phyloP scores from a whole-genome alignment of 2,797 vertebrate genomes.

The Enteromius thamalakanensis region DNA sequence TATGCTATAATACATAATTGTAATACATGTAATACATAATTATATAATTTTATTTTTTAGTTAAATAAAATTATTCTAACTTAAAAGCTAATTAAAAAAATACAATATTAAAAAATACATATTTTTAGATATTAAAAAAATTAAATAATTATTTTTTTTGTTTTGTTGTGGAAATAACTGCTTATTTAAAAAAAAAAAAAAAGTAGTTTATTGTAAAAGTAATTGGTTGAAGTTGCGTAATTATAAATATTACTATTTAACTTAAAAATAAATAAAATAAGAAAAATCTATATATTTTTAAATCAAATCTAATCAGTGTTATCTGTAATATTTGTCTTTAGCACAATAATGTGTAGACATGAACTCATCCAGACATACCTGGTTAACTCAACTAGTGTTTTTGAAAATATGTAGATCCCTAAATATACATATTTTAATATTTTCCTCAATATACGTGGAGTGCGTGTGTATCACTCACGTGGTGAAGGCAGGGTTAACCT shows the following conservation, averaged over 20 bases:
- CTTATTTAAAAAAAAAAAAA: neutral
- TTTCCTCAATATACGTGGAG: neutral
- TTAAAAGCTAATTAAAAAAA: neutral
- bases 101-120: neutral
- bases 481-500: conserved; percentile 87
- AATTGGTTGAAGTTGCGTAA: neutral
- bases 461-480: conserved; percentile 79
- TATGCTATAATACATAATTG: too few species aligned
- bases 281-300: too few species aligned
- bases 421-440: neutral
- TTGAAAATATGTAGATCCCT: neutral
- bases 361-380: neutral
- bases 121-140: neutral
- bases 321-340: neutral
- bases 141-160: neutral
- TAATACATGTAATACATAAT: too few species aligned
- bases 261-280: too few species aligned
- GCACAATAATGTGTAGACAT: neutral
- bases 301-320: neutral
- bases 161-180: neutral
- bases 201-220: neutral
- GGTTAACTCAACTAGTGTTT: neutral
- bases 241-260: too few species aligned
- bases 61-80: neutral
- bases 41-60: too few species aligned